Base-by-base conservation (phyloP, 2,888 invertebrate genomes). In the Catocala nupta region DNA sequence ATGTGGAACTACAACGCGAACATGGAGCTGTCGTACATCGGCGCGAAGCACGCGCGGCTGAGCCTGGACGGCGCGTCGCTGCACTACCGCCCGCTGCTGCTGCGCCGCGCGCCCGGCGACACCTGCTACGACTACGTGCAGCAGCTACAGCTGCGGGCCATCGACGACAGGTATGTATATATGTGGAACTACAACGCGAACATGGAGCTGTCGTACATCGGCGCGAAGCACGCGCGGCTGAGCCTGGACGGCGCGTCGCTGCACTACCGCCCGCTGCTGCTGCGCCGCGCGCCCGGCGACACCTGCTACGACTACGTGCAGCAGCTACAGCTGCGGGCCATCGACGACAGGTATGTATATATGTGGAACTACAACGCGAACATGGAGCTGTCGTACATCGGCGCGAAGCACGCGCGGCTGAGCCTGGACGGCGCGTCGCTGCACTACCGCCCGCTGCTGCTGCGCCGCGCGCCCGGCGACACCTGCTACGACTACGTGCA, bases 81-180 rank as follows among this genome's bases (percentile, higher is more conserved):
- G 13, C 84, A 86, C 70, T 80, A 79, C 68, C 78, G 88, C 12
- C 90, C 94, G 1, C 68, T 94, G 49, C 76, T 92, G 53, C 88
- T 97, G 65, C 93, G 97, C 55, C 95, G 96, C 75, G 97, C 97
- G 12, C 96, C 97, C 5, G 97, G 97, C 5, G 96, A 96, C 85
- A 95, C 96, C 51, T 96, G 96, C 88, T 97, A 97, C 89, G 96
- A 97, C 89, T 97, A 95, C 89, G 96, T 96, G 39, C 97, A 98
- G 85, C 96, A 95, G 73, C 84, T 96, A 9, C 88, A 92, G 3
- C 75, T 94, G n/a, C 78, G 81, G 5, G 63, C 84, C 1, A 73
- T 91, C 5, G 91, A 91, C 47, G 89, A 92, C 62, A 88, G 89
- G 88, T 90, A 42, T 54, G 12, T n/a, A 10, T 6, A n/a, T n/a